A percentile compares a stretch with the other conserved stretches of the same genome.
These are phyloP conservation scores for Uloborus diversus DNA, from an alignment of 1,140 invertebrate species.

Conservation along the genomic window DNA sequence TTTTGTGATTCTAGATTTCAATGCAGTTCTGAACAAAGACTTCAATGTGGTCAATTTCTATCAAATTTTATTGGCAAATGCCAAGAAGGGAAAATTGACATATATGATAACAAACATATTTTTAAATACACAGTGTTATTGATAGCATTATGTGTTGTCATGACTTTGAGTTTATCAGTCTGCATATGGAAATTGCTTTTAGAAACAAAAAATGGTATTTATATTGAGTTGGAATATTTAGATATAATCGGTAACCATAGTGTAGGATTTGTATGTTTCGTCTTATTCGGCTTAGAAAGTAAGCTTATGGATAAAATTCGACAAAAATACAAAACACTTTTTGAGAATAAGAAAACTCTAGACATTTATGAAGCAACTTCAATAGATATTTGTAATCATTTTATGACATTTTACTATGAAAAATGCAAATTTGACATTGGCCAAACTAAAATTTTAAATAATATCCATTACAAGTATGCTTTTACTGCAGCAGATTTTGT, in stretches of 20 bases:
- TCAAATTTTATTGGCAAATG: slow-evolving; percentile 30
- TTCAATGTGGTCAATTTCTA: slow-evolving; percentile 11
- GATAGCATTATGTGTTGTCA: slow-evolving; percentile 80
- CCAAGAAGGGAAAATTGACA: slow-evolving; percentile 50
- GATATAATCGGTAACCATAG: slow-evolving; percentile 89
- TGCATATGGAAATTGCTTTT: slow-evolving; percentile 86
- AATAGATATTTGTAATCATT: slow-evolving; percentile 86
- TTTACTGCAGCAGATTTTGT: slow-evolving; percentile 86
- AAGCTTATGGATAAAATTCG: slow-evolving; percentile 76
- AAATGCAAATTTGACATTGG: slow-evolving; percentile 81
- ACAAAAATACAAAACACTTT: slow-evolving; percentile 66
- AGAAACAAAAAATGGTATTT: slow-evolving; percentile 86
- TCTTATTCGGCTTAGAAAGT: slow-evolving; percentile 83
- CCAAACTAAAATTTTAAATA: slow-evolving; percentile 68
- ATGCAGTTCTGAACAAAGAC: slow-evolving; percentile 64
- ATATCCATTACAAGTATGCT: slow-evolving; percentile 75
- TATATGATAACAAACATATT: slow-evolving; percentile 71
- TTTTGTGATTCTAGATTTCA: slow-evolving; percentile 23
- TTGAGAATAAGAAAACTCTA: slow-evolving; percentile 73
- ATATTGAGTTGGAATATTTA: slow-evolving; percentile 89
- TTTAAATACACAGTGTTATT: slow-evolving; percentile 85
- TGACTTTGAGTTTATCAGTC: slow-evolving; percentile 88
- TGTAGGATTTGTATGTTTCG: slow-evolving; percentile 84
- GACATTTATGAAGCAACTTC: slow-evolving; percentile 68
- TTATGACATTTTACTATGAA: slow-evolving; percentile 82